Evolutionary conservation across 1,140 invertebrate genomes (phyloP).

Genomic region (Cotesia chilonis): DNA sequence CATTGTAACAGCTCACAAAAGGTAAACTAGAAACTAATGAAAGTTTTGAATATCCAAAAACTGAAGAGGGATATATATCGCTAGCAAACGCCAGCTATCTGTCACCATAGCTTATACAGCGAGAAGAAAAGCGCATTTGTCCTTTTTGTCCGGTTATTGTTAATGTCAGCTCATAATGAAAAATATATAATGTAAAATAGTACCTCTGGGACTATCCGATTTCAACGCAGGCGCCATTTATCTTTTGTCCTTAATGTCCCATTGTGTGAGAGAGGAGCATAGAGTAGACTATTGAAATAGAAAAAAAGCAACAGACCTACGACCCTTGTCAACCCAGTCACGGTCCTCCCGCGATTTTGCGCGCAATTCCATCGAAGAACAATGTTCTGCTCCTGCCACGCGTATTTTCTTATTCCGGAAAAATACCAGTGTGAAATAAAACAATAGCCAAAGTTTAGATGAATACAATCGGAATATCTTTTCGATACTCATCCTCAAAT

Average conservation of each 20-base stretch:
- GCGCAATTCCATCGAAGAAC: slow-evolving; percentile 1
- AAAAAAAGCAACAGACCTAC: not conserved
- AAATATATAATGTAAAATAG: slow-evolving; percentile 13
- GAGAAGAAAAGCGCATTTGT: slow-evolving; percentile 15
- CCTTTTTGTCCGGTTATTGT: not conserved
- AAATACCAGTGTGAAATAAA: slow-evolving; percentile 12
- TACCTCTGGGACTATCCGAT: slow-evolving; percentile 33
- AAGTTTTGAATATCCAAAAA: not conserved
- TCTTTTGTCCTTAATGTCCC: too few relatives aligned
- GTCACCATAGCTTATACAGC: slow-evolving; percentile 19
- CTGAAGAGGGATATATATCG: slow-evolving; percentile 28
- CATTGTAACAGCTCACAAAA: too few relatives aligned
- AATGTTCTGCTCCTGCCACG: slow-evolving; percentile 21
- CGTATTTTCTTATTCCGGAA: not conserved
- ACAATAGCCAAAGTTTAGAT: not conserved
- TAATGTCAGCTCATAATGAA: not conserved
- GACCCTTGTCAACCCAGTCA: slow-evolving; percentile 34
- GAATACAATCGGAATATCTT: not conserved
- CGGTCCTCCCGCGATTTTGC: slow-evolving; percentile 18
- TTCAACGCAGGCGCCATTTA: slow-evolving; percentile 35
- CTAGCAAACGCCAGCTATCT: slow-evolving; percentile 35
- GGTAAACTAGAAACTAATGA: not conserved
- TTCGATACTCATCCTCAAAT: slow-evolving; percentile 12
- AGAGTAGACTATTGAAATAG: not conserved
- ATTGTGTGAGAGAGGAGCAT: not conserved